phyloP scores from a whole-genome alignment of 2,113 vertebrate genomes.

The Barnardius zonarius region DNA sequence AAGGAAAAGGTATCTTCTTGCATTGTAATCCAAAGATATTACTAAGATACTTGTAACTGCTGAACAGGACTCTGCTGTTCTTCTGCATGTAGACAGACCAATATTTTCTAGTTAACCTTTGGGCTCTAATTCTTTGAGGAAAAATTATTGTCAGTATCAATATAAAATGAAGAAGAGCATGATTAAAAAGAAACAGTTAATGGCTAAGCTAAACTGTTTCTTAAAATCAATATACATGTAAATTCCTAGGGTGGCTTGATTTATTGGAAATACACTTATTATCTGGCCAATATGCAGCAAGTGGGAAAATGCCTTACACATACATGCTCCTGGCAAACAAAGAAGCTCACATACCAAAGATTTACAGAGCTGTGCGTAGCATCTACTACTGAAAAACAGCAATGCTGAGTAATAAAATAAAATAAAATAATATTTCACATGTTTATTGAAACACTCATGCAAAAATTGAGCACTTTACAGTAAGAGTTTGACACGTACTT shows the following conservation, averaged over 20 bases:
- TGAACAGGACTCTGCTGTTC: not conserved
- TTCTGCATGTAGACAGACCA: not conserved
- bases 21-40: not conserved
- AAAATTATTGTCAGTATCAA: not conserved
- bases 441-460: not conserved
- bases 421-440: not conserved
- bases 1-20: not conserved
- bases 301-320: not conserved
- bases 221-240: not conserved
- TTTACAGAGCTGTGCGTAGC: not conserved
- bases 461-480: not conserved
- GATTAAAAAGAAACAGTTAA: not conserved
- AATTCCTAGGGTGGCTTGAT: not conserved
- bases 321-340: not conserved
- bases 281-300: not conserved
- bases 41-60: not conserved
- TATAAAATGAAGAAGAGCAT: not conserved
- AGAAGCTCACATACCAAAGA: not conserved
- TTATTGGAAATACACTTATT: not conserved
- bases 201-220: not conserved
- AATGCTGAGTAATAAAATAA: not conserved
- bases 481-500: not conserved
- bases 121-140: not conserved
- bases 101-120: not conserved
- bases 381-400: not conserved